Evolutionary conservation across 2,113 vertebrate genomes (phyloP), one percentile per base, ranked within the genome.

Genomic region (Felis chaus): DNA sequence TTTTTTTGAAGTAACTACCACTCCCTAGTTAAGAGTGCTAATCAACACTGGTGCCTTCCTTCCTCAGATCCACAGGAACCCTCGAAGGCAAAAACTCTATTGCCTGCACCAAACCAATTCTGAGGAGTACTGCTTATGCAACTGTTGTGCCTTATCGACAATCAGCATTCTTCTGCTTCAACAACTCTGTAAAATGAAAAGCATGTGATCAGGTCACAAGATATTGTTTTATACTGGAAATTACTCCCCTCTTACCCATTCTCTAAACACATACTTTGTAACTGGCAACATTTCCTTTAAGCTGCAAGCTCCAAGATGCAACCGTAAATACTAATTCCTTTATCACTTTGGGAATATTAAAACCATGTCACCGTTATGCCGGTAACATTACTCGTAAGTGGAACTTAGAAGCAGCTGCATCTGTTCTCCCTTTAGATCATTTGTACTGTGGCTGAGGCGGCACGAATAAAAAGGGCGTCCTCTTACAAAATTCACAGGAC

Each of bases 131-230:
- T 97, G 98, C 79, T 94, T 91, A 97, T 85, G 89, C 78, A 96
- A 97, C 82, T 97, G 96, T 55, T 91, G 95, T 91, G 90, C 87
- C 95, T 98, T 94, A 97, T 55, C 19, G 48, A 81, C 85, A 96
- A 82, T 88, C 96, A 95, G 96, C 95, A 48, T 95, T 97, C 98
- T 97, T 97, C 97, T 95, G 90, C 97, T 97, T 96, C 97, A 96
- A 83, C 93, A 97, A 97, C 98, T 98, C 98, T 98, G 97, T 48
- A 97, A 97, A 96, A 97, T 45, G 83, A 95, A 97, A 97, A 97
- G 57, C 88, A 97, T 8, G 33, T 21, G 33, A 89, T 98, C 94
- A 97, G 83, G 41, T 95, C 95, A 97, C 45, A 94, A 74, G 53
- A 27, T 16, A 79, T 45, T 89, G 41, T 74, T 68, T 74, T 31